Percentiles rank a stretch among this genome's conserved stretches.
These are phyloP conservation scores for Rutpela maculata DNA, from an alignment of 2,888 invertebrate genomes.

Conservation along the genomic window DNA sequence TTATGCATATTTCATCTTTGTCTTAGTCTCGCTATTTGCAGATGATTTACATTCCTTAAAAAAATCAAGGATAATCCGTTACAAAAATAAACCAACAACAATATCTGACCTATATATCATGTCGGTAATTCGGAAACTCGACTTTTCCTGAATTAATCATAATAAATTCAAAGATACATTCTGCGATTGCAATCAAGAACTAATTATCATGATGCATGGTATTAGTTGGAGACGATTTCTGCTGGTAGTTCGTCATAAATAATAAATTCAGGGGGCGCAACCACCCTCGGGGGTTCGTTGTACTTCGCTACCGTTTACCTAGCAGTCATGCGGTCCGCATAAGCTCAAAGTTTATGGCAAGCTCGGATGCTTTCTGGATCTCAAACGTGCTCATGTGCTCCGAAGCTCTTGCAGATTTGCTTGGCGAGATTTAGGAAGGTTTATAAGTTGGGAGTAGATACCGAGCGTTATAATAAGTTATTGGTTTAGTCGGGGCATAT, in stretches of 20 bases:
- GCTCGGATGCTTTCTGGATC: constrained; percentile 70
- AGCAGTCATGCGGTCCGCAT: constrained; percentile 73
- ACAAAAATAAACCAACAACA: background rate
- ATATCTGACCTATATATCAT: background rate
- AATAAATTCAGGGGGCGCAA: constrained; percentile 52
- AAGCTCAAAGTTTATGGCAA: constrained; percentile 73
- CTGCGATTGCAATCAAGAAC: constrained; percentile 56
- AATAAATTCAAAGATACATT: constrained; percentile 47
- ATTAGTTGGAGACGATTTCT: constrained; percentile 60
- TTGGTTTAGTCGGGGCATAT: constrained; percentile 70
- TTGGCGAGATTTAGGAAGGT: constrained; percentile 71
- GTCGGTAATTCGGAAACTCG: background rate
- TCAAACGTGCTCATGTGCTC: constrained; percentile 70
- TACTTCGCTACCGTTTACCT: constrained; percentile 64
- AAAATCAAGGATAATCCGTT: no score
- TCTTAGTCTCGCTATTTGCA: no score
- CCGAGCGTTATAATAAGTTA: constrained; percentile 68
- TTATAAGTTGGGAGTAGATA: constrained; percentile 68
- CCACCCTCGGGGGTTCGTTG: constrained; percentile 41
- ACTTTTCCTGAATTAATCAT: constrained; percentile 41
- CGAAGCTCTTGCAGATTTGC: constrained; percentile 69
- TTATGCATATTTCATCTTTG: no score
- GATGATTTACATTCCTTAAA: no score
- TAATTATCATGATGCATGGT: constrained; percentile 60
- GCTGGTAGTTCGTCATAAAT: constrained; percentile 57